Evolutionary conservation across 2,888 invertebrate species (phyloP).

Genomic region (Vesta saturnalis): DNA sequence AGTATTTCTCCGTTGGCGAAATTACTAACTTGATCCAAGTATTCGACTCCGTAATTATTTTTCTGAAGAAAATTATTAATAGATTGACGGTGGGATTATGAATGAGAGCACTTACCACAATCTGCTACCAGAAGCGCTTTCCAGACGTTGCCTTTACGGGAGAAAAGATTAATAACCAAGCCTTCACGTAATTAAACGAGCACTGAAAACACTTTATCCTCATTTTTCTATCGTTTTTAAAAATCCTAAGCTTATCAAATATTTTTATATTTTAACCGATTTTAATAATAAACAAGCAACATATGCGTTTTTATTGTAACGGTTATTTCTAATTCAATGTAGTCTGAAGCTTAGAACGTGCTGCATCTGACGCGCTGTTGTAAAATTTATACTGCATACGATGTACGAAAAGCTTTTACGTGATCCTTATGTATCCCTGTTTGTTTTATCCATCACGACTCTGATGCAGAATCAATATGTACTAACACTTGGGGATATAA

Average conservation of each 20-base stretch:
- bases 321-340: background rate
- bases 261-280: background rate
- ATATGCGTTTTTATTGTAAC: background rate
- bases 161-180: background rate
- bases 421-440: slow-evolving; percentile 5
- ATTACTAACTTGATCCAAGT: too few relatives aligned
- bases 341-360: background rate
- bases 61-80: slow-evolving; percentile 1
- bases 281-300: background rate
- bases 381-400: background rate
- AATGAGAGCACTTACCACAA: slow-evolving; percentile 1
- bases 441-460: slow-evolving; percentile 24
- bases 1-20: too few relatives aligned
- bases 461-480: slow-evolving; percentile 30
- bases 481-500: slow-evolving; percentile 15
- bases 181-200: background rate
- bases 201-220: background rate
- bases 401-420: background rate
- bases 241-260: background rate
- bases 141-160: background rate
- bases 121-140: background rate
- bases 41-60: too few relatives aligned
- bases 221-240: background rate
- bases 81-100: background rate
- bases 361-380: background rate